Percentiles rank a stretch among this genome's conserved stretches.
Conservation (phyloP, 1,140 invertebrate species). For the Caligus rogercresseyi region DNA sequence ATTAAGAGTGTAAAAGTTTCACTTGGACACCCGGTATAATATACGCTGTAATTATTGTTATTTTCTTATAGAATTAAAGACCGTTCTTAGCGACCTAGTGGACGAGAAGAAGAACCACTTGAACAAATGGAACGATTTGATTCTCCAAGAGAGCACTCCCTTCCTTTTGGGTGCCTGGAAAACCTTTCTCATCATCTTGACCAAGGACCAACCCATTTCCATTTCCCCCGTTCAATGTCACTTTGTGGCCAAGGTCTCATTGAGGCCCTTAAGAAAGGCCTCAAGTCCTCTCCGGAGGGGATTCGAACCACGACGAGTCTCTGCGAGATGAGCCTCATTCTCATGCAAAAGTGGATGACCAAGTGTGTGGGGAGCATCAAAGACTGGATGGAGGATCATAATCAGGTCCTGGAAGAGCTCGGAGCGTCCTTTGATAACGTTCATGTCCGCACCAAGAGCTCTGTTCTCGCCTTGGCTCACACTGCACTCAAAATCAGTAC, state of each 20-base stretch:
- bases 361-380: constrained; percentile 5
- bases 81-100: background rate
- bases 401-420: background rate
- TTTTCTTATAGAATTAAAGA: background rate
- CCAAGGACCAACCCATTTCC: constrained; percentile 11
- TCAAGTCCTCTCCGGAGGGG: background rate
- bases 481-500: constrained; percentile 5
- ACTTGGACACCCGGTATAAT: too few species aligned
- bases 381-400: background rate
- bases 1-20: too few species aligned
- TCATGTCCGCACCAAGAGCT: background rate
- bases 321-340: constrained; percentile 3
- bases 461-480: background rate
- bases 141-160: background rate
- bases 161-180: constrained; percentile 11
- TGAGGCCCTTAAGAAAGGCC: background rate
- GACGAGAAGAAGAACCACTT: background rate
- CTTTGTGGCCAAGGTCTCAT: background rate
- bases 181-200: constrained; percentile 3
- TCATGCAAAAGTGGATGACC: constrained; percentile 12
- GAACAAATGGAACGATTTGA: background rate
- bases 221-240: constrained; percentile 1
- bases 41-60: too few species aligned
- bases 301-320: background rate
- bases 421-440: background rate